phyloP scores from a whole-genome alignment of 2,797 vertebrate species.

The Scolopax bukidnonensis region DNA sequence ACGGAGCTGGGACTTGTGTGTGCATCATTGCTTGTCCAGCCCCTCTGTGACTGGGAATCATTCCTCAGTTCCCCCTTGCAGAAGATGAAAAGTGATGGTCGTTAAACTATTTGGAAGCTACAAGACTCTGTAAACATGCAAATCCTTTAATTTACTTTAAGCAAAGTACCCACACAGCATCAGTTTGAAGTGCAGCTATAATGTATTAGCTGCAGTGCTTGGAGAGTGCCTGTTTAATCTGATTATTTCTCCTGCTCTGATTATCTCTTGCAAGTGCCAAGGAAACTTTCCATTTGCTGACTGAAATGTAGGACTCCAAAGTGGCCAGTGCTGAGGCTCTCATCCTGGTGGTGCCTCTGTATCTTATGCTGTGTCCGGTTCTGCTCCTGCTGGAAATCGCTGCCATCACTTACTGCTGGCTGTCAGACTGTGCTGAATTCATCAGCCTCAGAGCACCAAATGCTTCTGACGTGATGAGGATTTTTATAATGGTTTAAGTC shows the following conservation, averaged over 20 bases:
- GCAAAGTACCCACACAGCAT: neutral
- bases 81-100: neutral
- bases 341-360: neutral
- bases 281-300: neutral
- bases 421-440: neutral
- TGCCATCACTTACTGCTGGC: neutral
- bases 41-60: neutral
- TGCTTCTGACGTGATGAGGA: neutral
- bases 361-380: neutral
- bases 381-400: neutral
- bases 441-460: neutral
- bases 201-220: neutral
- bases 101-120: neutral
- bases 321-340: fast-evolving
- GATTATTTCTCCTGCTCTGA: neutral
- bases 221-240: neutral
- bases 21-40: neutral
- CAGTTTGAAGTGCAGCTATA: neutral
- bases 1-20: neutral
- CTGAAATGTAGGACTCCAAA: neutral
- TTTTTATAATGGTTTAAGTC: neutral
- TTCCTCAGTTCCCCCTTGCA: neutral
- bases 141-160: neutral
- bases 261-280: neutral
- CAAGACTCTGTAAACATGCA: neutral